Base-by-base conservation (phyloP, 2,113 vertebrate species). In the Mastomys coucha region DNA sequence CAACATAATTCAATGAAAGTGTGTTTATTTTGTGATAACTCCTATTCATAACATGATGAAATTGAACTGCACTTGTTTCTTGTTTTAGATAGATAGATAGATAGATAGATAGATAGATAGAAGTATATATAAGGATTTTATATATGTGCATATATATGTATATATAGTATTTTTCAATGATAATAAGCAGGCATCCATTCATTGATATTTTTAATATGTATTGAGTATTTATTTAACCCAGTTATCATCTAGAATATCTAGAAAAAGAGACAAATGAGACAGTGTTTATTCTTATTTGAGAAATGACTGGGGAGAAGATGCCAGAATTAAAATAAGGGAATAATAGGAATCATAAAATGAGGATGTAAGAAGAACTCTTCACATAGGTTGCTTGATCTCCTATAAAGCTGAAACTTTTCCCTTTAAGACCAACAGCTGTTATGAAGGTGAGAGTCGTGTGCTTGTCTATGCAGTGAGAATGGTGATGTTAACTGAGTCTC, bases 371-470 rank as follows among this genome's bases (percentile, higher is more conserved):
- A 84, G 63, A 93, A 70, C 36, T 85, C 36, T 91, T 93, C 75
- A 36, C 81, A n/a, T 90, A 42, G 53, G 42, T 89, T 39, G 60
- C 80, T 95, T 96, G 75, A 36, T 26, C 33, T 77, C 51, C 31
- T 86, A 39, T 97, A 95, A 92, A n/a, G 89, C 36, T 60, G 77
- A 11, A 88, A 56, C 39, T 77, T 69, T 94, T 20, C 67, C 85
- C 93, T 88, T 81, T 36, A 88, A 91, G 49, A 96, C 67, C 90
- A 96, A 72, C 76, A 95, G 92, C 75, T 93, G 86, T 96, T 96
- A 77, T 80, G 81, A 96, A 92, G 36, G 88, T 89, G 17, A 96
- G 85, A 94, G 73, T 72, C 60, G 45, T 53, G 42, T 60, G 39
- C 51, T 67, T 22, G 7, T 75, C 87, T 90, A 5, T 45, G 89